Percentiles rank a stretch among this genome's conserved stretches.
phyloP scores from a whole-genome alignment of 2,113 vertebrate genomes.

The Oceanodroma tethys region DNA sequence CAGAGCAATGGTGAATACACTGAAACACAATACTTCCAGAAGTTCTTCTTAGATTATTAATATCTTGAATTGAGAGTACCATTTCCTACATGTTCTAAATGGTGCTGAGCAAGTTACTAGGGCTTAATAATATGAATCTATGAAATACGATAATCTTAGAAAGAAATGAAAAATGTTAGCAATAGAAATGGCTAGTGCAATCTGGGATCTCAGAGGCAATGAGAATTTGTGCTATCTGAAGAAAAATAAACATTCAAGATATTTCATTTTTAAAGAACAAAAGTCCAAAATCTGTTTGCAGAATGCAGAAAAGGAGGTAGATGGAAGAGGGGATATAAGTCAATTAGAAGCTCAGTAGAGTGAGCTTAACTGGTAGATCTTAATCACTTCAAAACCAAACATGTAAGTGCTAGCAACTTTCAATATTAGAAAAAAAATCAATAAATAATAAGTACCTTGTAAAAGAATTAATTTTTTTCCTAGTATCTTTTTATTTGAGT shows the following conservation, averaged over 20 bases:
- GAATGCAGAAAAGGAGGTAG: neutral
- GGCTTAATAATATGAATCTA: neutral
- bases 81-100: neutral
- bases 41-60: neutral
- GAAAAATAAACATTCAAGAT: neutral
- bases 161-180: neutral
- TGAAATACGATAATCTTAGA: neutral
- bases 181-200: neutral
- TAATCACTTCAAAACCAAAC: neutral
- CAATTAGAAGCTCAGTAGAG: neutral
- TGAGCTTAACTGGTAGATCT: neutral
- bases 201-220: neutral
- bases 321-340: neutral
- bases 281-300: neutral
- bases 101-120: neutral
- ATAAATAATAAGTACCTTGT: neutral
- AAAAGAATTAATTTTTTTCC: neutral
- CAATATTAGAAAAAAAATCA: neutral
- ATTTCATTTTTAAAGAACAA: neutral
- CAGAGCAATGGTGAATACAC: neutral
- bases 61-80: neutral
- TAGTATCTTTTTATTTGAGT: neutral
- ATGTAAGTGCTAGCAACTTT: neutral
- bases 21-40: neutral
- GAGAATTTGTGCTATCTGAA: neutral